phyloP scores from a whole-genome alignment of 2,888 invertebrate genomes.

The Junonia oenone region DNA sequence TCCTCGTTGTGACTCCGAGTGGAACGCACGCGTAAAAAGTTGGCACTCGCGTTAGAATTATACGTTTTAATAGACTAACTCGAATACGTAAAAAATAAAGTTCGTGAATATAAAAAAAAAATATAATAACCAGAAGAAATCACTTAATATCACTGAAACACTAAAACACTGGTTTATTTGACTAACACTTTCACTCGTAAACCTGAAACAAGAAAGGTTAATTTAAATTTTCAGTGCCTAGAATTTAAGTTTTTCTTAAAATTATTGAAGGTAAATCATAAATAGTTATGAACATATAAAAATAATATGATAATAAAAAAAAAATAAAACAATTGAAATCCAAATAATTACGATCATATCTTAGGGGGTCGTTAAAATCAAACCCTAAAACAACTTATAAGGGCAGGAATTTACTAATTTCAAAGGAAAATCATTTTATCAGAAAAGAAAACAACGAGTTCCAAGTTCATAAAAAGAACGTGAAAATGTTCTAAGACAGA shows the following conservation, averaged over 20 bases:
- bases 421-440: neutral
- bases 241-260: too few species aligned
- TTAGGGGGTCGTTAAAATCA: too few species aligned
- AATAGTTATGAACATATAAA: too few species aligned
- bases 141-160: conserved; percentile 5
- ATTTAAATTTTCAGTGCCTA: neutral
- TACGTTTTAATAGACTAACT: neutral
- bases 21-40: neutral
- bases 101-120: too few species aligned
- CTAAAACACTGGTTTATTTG: neutral
- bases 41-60: conserved; percentile 2
- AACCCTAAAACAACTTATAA: too few species aligned
- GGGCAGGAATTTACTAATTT: too few species aligned
- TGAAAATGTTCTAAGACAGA: neutral
- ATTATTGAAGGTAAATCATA: too few species aligned
- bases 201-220: conserved; percentile 10
- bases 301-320: too few species aligned
- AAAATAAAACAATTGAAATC: too few species aligned
- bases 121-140: neutral
- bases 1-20: conserved; percentile 52
- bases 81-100: too few species aligned
- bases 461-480: neutral
- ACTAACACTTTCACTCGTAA: neutral
- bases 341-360: too few species aligned
- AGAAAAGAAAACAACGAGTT: too few species aligned